A percentile compares a stretch with the other conserved stretches of the same genome.
Conservation (phyloP, 1,140 invertebrate genomes). For the Hylaeus volcanicus region DNA sequence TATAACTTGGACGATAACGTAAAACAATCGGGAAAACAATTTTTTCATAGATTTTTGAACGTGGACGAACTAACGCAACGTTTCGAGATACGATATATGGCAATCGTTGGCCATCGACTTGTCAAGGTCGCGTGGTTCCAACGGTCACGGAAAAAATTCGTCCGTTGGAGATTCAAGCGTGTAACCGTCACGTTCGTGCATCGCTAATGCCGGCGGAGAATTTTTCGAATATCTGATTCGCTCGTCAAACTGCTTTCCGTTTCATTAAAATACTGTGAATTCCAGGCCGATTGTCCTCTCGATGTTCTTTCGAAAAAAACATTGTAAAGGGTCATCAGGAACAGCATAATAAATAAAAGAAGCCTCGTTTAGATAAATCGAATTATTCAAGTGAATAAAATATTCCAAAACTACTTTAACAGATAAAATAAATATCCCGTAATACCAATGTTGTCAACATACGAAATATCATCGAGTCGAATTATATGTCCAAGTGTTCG, state of each 20-base stretch:
- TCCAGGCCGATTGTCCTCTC: background rate
- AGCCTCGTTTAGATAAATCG: no score
- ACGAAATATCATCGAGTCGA: no score
- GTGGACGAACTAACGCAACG: background rate
- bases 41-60: background rate
- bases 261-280: constrained; percentile 39
- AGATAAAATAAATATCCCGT: no score
- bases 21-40: no score
- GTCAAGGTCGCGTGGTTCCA: constrained; percentile 32
- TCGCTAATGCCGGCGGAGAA: constrained; percentile 34
- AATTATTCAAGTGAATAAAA: no score
- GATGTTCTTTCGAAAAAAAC: background rate
- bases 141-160: constrained; percentile 14
- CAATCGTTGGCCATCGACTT: constrained; percentile 34
- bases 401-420: no score
- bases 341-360: background rate
- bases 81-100: constrained; percentile 2
- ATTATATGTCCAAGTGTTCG: no score
- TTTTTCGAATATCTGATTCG: constrained; percentile 38
- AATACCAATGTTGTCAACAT: no score
- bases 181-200: constrained; percentile 39
- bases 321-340: background rate
- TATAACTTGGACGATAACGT: no score
- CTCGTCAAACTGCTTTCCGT: constrained; percentile 43
- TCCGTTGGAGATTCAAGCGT: constrained; percentile 34